Evolutionary conservation across 1,140 invertebrate genomes (phyloP).

Genomic region (Protaetia brevitarsis): DNA sequence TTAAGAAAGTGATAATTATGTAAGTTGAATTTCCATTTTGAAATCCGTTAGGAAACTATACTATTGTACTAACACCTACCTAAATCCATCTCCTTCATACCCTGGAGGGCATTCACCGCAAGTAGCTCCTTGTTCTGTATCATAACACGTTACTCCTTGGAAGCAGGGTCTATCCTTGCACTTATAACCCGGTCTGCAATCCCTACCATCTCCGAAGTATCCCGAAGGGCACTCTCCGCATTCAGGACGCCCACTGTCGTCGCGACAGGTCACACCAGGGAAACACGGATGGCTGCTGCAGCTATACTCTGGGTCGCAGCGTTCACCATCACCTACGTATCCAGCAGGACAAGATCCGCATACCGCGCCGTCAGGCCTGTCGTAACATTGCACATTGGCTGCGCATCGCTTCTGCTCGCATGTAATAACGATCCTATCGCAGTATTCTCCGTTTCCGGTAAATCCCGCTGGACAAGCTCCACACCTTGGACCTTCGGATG

Average conservation of each 20-base stretch:
- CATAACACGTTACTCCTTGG: constrained; percentile 73
- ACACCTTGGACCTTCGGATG: constrained; percentile 66
- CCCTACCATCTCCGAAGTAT: constrained; percentile 69
- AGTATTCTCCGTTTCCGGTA: constrained; percentile 70
- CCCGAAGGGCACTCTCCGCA: constrained; percentile 75
- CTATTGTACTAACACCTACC: no score
- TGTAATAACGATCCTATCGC: constrained; percentile 41
- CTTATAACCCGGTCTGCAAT: constrained; percentile 62
- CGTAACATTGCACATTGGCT: constrained; percentile 77
- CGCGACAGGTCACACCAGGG: constrained; percentile 77
- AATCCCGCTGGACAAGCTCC: constrained; percentile 72
- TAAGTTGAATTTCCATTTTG: not conserved
- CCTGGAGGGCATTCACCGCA: constrained; percentile 84
- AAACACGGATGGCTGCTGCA: constrained; percentile 60
- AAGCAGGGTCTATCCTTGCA: constrained; percentile 75
- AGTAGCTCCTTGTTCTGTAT: constrained; percentile 67
- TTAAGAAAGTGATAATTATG: no score
- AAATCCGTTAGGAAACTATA: not conserved
- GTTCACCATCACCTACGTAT: constrained; percentile 68
- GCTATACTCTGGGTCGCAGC: constrained; percentile 51
- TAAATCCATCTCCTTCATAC: constrained; percentile 74
- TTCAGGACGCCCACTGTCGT: constrained; percentile 65
- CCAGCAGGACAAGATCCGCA: constrained; percentile 75
- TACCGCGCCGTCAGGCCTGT: constrained; percentile 65
- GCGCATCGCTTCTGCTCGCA: constrained; percentile 60